Evolutionary conservation across 2,797 vertebrate genomes (phyloP).

Genomic region (Melanotaenia pygmaea): DNA sequence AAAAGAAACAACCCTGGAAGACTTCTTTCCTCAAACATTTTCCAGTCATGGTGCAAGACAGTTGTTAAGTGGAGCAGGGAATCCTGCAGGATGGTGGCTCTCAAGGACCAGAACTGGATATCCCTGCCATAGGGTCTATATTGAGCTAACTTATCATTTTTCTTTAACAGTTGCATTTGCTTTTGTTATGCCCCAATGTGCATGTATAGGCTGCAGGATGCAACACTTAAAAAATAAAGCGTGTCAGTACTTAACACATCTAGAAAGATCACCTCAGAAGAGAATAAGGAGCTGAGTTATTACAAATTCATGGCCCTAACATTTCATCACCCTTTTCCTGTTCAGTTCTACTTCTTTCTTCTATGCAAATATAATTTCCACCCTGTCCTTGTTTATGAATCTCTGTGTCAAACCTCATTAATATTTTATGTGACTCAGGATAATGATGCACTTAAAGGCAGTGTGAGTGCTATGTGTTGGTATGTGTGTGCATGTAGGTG

Average conservation of each 20-base stretch:
- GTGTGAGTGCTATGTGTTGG: neutral
- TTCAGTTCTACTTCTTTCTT: constrained; percentile 45
- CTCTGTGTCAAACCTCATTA: constrained; percentile 64
- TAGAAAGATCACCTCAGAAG: constrained; percentile 12
- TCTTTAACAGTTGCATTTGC: neutral
- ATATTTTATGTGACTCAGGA: constrained; percentile 62
- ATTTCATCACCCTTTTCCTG: constrained; percentile 27
- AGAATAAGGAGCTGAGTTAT: constrained; percentile 23
- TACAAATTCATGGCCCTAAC: constrained; percentile 40
- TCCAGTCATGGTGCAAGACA: too few species aligned
- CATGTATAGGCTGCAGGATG: too few species aligned
- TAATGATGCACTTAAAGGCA: constrained; percentile 48
- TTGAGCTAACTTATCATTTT: neutral
- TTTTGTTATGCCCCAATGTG: constrained; percentile 6
- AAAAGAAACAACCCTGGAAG: neutral
- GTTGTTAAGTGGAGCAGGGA: too few species aligned
- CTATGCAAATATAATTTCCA: constrained; percentile 57
- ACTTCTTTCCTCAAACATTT: neutral
- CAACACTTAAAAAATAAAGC: neutral
- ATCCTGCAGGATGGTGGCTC: too few species aligned
- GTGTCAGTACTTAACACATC: neutral
- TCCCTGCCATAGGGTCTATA: neutral
- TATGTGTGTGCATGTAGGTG: constrained; percentile 19
- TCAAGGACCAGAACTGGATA: neutral
- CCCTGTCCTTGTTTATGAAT: constrained; percentile 34